A percentile compares a stretch with the other conserved stretches of the same genome.
Evolutionary conservation across 2,797 vertebrate species (phyloP).

Genomic region (Vespertilio murinus): DNA sequence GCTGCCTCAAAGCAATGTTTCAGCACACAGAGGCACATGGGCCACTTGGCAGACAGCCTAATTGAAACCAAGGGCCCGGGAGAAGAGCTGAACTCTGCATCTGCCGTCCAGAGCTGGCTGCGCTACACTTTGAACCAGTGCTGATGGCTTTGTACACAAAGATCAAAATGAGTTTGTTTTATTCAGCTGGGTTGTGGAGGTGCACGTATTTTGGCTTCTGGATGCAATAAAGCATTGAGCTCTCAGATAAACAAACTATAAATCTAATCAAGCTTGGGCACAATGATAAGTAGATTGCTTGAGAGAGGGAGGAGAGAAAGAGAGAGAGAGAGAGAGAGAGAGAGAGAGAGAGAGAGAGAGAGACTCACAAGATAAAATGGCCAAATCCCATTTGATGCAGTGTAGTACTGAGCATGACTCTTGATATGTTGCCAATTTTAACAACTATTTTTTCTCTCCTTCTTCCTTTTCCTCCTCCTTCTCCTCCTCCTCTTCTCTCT

Average conservation of each 20-base stretch:
- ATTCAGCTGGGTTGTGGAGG: constrained; percentile 76
- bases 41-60: constrained; percentile 80
- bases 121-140: constrained; percentile 75
- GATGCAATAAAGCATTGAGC: constrained; percentile 74
- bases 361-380: background rate
- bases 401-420: background rate
- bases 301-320: constrained; percentile 27
- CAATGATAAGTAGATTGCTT: constrained; percentile 68
- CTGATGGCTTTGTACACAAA: constrained; percentile 80
- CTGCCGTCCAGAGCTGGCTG: constrained; percentile 80
- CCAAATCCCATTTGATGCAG: background rate
- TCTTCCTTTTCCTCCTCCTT: background rate
- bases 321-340: background rate
- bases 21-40: constrained; percentile 83
- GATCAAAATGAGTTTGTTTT: constrained; percentile 82
- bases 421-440: constrained; percentile 17
- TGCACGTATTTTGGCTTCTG: constrained; percentile 78
- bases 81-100: constrained; percentile 79
- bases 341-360: background rate
- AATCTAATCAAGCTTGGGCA: constrained; percentile 71
- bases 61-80: constrained; percentile 78
- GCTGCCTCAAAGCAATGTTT: constrained; percentile 80
- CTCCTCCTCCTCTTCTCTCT: background rate
- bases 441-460: background rate
- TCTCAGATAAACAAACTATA: constrained; percentile 82